Conservation (phyloP, 2,113 vertebrate species). For the Lucifuga dentata region DNA sequence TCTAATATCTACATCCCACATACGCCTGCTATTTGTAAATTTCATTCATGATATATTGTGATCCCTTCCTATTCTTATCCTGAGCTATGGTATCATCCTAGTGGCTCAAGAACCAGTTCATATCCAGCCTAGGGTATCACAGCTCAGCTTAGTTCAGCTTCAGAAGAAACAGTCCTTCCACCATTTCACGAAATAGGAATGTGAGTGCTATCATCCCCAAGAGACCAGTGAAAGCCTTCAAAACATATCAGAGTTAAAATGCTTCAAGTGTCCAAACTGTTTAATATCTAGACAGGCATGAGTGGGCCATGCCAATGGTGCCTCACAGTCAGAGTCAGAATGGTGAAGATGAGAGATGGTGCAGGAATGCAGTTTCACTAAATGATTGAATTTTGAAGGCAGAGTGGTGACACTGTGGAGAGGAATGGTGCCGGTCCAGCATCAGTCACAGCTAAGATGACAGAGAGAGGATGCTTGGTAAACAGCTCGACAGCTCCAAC, state of each 20-base stretch:
- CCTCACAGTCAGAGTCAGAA: slow-evolving; percentile 52
- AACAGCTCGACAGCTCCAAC: slow-evolving; percentile 57
- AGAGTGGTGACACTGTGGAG: slow-evolving; percentile 63
- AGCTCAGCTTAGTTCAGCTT: slow-evolving; percentile 16
- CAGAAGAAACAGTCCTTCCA: slow-evolving; percentile 1
- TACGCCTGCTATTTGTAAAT: background rate
- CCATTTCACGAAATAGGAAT: slow-evolving; percentile 46
- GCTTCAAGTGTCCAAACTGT: slow-evolving; percentile 67
- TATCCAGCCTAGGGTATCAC: slow-evolving; percentile 30
- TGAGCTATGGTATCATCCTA: background rate
- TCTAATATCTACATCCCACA: background rate
- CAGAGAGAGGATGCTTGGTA: slow-evolving; percentile 51
- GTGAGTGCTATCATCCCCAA: slow-evolving; percentile 37
- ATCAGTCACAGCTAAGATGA: slow-evolving; percentile 66
- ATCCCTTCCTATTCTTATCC: background rate
- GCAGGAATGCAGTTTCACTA: slow-evolving; percentile 60
- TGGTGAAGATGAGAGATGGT: slow-evolving; percentile 58
- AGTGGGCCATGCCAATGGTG: slow-evolving; percentile 49
- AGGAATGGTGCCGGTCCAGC: slow-evolving; percentile 55
- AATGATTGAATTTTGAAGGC: slow-evolving; percentile 78
- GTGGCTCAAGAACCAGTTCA: slow-evolving; percentile 25
- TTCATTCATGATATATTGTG: background rate
- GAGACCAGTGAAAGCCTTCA: slow-evolving; percentile 64
- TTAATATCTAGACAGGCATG: slow-evolving; percentile 58
- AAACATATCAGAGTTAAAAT: slow-evolving; percentile 69